These are phyloP conservation scores for Neelides folsomi DNA, from an alignment of 2,888 invertebrate genomes.

Conservation along the genomic window DNA sequence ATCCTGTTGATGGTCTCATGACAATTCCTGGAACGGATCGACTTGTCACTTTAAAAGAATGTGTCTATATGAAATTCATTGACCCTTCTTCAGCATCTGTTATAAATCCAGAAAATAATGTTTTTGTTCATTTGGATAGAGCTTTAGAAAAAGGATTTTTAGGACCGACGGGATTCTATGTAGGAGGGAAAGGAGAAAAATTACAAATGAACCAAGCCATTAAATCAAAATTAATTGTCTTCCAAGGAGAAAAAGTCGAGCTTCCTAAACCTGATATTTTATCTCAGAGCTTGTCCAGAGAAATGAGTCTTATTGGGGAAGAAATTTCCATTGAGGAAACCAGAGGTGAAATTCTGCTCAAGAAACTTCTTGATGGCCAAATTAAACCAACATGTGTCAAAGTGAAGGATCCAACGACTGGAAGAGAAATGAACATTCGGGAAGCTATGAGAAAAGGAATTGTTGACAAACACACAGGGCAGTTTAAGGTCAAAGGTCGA, in stretches of 20 bases:
- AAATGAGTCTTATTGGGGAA: conserved; percentile 20
- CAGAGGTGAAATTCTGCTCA: conserved; percentile 41
- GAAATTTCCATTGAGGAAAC: conserved; percentile 42
- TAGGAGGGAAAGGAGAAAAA: background rate
- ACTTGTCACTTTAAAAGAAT: conserved; percentile 70
- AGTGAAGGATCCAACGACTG: conserved; percentile 55
- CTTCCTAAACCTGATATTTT: conserved; percentile 40
- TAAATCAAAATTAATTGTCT: conserved; percentile 43
- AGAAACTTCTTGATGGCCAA: conserved; percentile 62
- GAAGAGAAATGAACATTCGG: conserved; percentile 51
- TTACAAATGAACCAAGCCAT: conserved; percentile 34
- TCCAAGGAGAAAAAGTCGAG: conserved; percentile 44
- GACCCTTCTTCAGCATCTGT: conserved; percentile 70
- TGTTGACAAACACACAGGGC: conserved; percentile 55
- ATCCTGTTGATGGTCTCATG: conserved; percentile 69
- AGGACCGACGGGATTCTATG: conserved; percentile 63
- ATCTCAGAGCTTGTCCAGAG: conserved; percentile 7
- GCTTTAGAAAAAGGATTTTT: conserved; percentile 67
- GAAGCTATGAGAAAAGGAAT: conserved; percentile 66
- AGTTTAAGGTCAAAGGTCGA: conserved; percentile 47
- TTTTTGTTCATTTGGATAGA: conserved; percentile 49
- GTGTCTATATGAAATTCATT: conserved; percentile 69
- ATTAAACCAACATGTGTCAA: conserved; percentile 54
- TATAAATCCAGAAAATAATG: conserved; percentile 58
- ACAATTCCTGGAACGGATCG: conserved; percentile 75